Conservation (phyloP, 2,888 invertebrate species). For the Idaea biselata region DNA sequence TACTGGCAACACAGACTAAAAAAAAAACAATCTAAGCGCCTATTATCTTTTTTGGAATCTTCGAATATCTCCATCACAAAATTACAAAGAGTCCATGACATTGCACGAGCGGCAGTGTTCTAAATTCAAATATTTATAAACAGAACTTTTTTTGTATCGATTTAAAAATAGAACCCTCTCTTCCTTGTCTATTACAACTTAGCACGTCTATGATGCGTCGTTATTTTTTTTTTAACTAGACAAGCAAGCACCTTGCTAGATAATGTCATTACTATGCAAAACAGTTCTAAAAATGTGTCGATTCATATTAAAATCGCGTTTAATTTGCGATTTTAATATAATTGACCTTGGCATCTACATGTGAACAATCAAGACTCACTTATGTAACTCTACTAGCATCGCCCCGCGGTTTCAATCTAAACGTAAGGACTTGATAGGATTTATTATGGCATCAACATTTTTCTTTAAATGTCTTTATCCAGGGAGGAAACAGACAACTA, state of each 20-base stretch:
- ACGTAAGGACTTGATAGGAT: too few species aligned
- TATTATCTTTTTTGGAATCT: background rate
- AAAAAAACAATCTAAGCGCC: background rate
- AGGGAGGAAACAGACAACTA: too few species aligned
- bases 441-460: too few species aligned
- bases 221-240: too few species aligned
- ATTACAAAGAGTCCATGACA: background rate
- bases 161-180: background rate
- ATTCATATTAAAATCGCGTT: too few species aligned
- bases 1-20: background rate
- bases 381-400: too few species aligned
- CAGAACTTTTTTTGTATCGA: background rate
- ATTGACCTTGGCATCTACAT: background rate
- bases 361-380: background rate
- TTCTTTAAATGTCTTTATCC: too few species aligned
- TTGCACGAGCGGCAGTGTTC: background rate
- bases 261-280: background rate
- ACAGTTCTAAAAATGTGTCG: too few species aligned
- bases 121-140: background rate
- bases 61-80: background rate
- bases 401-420: too few species aligned
- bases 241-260: background rate
- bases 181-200: background rate
- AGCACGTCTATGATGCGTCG: too few species aligned
- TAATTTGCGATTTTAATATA: too few species aligned